Conservation (phyloP, 2,113 vertebrate species). For the Silurus meridionalis region DNA sequence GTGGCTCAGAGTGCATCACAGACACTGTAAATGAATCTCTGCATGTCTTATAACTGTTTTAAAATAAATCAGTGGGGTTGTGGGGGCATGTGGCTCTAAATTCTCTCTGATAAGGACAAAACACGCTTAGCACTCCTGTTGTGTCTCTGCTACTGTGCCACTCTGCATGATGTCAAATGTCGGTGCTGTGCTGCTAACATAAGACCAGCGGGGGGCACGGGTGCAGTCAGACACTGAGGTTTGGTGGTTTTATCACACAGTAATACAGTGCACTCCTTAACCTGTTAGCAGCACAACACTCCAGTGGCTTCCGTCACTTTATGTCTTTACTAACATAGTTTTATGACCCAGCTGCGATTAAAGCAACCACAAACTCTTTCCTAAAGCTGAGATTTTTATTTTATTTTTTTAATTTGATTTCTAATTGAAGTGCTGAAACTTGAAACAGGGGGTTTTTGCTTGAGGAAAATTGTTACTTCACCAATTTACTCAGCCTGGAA, state of each 20-base stretch:
- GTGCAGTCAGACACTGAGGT: not conserved
- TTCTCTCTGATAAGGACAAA: conserved; percentile 48
- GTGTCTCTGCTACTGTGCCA: conserved; percentile 39
- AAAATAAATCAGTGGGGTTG: conserved; percentile 9
- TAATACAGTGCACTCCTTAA: not conserved
- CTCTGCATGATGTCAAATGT: conserved; percentile 43
- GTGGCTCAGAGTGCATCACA: not conserved
- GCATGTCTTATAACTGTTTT: not conserved
- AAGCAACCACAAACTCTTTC: not conserved
- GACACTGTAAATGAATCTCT: not conserved
- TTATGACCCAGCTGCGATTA: not conserved
- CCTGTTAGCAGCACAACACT: not conserved
- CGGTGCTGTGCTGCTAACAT: conserved; percentile 32
- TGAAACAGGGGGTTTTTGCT: not conserved
- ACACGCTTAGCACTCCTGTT: conserved; percentile 43
- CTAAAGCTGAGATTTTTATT: too few relatives aligned
- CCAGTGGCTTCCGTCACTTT: not conserved
- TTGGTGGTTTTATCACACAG: not conserved
- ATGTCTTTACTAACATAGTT: not conserved
- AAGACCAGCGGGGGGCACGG: conserved; percentile 21
- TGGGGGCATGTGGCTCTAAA: conserved; percentile 20
- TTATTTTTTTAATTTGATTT: not conserved
- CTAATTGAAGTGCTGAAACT: conserved; percentile 3
- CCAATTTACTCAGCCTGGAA: conserved; percentile 10
- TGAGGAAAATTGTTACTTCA: not conserved